phyloP scores from a whole-genome alignment of 2,113 vertebrate species.

The Phyllostomus discolor region DNA sequence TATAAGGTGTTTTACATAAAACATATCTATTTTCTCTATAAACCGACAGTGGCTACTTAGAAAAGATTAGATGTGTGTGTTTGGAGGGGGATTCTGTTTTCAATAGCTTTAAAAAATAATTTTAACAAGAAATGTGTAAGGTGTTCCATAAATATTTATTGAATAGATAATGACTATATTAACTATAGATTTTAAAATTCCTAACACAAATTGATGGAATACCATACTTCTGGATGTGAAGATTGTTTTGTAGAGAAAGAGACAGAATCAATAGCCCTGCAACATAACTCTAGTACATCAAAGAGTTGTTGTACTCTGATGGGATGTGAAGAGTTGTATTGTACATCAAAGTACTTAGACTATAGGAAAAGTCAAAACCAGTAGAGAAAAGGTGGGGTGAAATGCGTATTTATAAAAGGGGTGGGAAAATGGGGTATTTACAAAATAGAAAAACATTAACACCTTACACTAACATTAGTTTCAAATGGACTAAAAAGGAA shows the following conservation, averaged over 20 bases:
- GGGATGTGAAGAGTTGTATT: no score
- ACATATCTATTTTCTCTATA: neutral
- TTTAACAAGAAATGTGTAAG: neutral
- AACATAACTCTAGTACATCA: neutral
- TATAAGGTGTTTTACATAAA: neutral
- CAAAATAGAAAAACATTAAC: neutral
- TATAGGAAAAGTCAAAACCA: neutral
- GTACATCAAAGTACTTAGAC: neutral
- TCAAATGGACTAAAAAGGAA: neutral
- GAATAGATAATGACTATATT: neutral
- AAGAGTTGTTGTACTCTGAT: no score
- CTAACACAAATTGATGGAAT: neutral
- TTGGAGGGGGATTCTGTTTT: neutral
- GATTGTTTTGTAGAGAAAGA: neutral
- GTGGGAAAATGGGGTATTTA: neutral
- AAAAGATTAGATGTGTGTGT: neutral
- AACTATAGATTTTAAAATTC: neutral
- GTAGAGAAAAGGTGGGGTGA: neutral
- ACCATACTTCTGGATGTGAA: neutral
- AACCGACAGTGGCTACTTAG: neutral
- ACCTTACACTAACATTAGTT: constrained; percentile 1
- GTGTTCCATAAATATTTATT: neutral
- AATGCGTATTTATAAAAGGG: neutral
- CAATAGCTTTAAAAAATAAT: neutral
- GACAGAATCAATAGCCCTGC: neutral